A percentile compares a stretch with the other conserved stretches of the same genome.
phyloP scores from a whole-genome alignment of 2,888 invertebrate species.

The Parapristionchus giblindavisi region DNA sequence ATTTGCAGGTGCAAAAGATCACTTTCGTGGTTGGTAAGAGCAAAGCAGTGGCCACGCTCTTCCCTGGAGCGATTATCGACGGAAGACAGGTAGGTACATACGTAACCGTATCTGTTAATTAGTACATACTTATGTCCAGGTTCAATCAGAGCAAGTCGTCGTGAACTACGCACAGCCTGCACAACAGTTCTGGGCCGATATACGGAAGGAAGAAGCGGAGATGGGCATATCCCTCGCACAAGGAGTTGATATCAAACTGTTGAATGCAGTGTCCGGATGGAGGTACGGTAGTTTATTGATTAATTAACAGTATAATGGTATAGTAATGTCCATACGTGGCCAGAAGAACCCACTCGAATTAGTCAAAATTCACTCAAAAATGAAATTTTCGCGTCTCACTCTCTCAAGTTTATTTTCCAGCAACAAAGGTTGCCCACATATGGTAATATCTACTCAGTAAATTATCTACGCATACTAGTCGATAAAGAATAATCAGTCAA shows the following conservation, averaged over 20 bases:
- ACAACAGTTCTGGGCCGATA: slow-evolving; percentile 56
- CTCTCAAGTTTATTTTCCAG: no score
- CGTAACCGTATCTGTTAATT: not conserved
- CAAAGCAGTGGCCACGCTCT: slow-evolving; percentile 52
- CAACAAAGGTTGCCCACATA: no score
- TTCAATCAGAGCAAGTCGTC: slow-evolving; percentile 39
- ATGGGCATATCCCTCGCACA: slow-evolving; percentile 52
- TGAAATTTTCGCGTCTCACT: not conserved
- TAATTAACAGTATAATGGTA: no score
- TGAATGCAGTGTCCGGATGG: slow-evolving; percentile 39
- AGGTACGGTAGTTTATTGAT: slow-evolving; percentile 1
- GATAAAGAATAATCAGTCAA: no score
- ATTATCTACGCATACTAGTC: no score
- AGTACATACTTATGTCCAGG: slow-evolving; percentile 8
- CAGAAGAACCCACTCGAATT: no score
- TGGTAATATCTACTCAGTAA: no score
- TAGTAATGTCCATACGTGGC: no score
- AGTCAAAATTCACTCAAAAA: no score
- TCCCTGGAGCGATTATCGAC: slow-evolving; percentile 54
- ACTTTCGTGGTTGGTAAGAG: slow-evolving; percentile 48
- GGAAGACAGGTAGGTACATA: slow-evolving; percentile 37
- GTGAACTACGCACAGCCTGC: slow-evolving; percentile 49
- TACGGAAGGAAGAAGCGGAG: slow-evolving; percentile 50
- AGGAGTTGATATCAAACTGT: slow-evolving; percentile 50
- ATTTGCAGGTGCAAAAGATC: slow-evolving; percentile 49